Percentiles rank a stretch among this genome's conserved stretches.
Evolutionary conservation across 2,797 vertebrate genomes (phyloP).

Genomic region (Alauda arvensis): DNA sequence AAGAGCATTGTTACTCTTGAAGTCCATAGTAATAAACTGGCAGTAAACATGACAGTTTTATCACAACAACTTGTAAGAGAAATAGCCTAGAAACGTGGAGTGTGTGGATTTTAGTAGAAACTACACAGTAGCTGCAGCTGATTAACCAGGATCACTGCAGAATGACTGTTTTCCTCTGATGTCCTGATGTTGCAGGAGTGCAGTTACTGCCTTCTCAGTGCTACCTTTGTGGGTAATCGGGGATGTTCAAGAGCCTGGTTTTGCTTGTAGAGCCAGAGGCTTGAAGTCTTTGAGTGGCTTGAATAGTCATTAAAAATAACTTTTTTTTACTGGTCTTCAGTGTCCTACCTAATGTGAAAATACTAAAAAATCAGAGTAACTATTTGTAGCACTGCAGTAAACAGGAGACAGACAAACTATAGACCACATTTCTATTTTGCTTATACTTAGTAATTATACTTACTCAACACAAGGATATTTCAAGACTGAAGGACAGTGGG

Average conservation of each 20-base stretch:
- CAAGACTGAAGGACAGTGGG: not conserved
- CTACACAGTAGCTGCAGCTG: not conserved
- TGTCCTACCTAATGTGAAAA: not conserved
- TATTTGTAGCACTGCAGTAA: not conserved
- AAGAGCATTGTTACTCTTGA: not conserved
- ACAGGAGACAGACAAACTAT: not conserved
- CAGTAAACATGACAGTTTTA: not conserved
- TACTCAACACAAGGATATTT: not conserved
- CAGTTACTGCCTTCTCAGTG: not conserved
- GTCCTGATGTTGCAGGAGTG: not conserved
- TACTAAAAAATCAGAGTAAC: not conserved
- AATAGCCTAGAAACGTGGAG: not conserved
- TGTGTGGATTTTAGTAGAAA: not conserved
- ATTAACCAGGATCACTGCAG: not conserved
- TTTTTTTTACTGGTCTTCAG: not conserved
- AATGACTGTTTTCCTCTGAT: not conserved
- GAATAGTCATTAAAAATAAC: not conserved
- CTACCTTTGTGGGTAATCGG: not conserved
- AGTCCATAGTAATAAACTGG: not conserved
- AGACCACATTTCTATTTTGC: not conserved
- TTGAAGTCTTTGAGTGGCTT: not conserved
- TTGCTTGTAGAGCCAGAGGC: not conserved
- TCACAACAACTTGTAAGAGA: not conserved
- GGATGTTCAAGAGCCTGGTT: not conserved
- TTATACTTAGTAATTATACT: not conserved